A percentile compares a stretch with the other conserved stretches of the same genome.
Conservation (phyloP, 2,888 invertebrate genomes). For the Xestia rhomboidea region DNA sequence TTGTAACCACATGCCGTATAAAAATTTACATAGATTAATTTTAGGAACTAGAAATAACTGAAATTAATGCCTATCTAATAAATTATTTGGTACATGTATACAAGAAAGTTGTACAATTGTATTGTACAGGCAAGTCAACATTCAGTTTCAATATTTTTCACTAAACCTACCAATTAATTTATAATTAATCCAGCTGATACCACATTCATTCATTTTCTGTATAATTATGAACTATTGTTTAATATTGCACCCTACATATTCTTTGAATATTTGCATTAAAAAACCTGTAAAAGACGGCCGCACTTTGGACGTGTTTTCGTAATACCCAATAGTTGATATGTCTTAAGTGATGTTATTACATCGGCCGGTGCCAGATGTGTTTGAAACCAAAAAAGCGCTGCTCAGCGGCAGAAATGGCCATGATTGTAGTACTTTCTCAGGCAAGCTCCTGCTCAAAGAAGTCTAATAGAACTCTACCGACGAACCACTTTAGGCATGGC, state of each 20-base stretch:
- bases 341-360: background rate
- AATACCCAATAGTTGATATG: background rate
- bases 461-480: background rate
- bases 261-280: constrained; percentile 13
- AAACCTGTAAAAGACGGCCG: background rate
- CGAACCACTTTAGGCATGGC: background rate
- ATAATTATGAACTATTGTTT: background rate
- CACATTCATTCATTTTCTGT: background rate
- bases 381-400: background rate
- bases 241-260: constrained; percentile 37
- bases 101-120: background rate
- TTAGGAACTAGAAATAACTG: constrained; percentile 57
- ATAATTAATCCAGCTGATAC: background rate
- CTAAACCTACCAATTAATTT: constrained; percentile 9
- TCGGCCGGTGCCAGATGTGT: background rate
- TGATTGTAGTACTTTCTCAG: background rate
- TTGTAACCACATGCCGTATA: constrained; percentile 55
- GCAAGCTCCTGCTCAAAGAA: background rate
- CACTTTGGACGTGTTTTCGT: background rate
- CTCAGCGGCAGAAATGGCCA: background rate
- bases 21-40: constrained; percentile 29
- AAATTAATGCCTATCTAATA: constrained; percentile 21
- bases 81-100: constrained; percentile 22
- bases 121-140: constrained; percentile 28
- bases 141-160: constrained; percentile 28